phyloP scores from a whole-genome alignment of 1,140 invertebrate species.

The Drosophila biarmipes region DNA sequence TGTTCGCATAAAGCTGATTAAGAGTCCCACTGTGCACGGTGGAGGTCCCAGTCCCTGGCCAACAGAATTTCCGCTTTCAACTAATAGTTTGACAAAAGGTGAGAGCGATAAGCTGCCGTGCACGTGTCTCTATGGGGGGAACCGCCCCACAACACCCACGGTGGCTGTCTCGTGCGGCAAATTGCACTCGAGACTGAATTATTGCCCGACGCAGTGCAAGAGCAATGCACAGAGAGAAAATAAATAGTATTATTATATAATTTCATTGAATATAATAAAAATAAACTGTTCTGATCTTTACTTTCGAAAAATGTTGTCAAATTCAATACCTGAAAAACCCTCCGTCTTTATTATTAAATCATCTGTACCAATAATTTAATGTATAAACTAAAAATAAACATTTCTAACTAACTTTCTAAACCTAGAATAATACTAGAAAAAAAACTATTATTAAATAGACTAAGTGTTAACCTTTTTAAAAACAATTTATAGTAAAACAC shows the following conservation, averaged over 20 bases:
- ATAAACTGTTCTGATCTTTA: no score
- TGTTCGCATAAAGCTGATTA: constrained; percentile 43
- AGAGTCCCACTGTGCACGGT: constrained; percentile 28
- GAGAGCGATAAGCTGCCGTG: constrained; percentile 54
- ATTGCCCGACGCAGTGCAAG: constrained; percentile 66
- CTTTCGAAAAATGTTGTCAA: no score
- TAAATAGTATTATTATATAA: no score
- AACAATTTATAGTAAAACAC: no score
- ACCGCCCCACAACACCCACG: constrained; percentile 5
- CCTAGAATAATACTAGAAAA: no score
- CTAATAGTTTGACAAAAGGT: constrained; percentile 77
- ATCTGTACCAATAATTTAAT: no score
- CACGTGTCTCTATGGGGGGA: constrained; percentile 33
- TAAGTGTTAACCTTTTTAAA: no score
- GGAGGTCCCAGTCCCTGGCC: neutral
- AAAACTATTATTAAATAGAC: no score
- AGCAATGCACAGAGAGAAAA: constrained; percentile 26
- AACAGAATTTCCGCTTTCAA: constrained; percentile 11
- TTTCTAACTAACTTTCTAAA: no score
- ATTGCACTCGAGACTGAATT: constrained; percentile 82
- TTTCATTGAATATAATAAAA: neutral
- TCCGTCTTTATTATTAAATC: no score
- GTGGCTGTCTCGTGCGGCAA: constrained; percentile 47
- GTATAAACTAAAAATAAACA: no score
- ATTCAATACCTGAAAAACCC: no score